Base-by-base conservation (phyloP, 2,888 invertebrate genomes). In the Brachycybe producta region DNA sequence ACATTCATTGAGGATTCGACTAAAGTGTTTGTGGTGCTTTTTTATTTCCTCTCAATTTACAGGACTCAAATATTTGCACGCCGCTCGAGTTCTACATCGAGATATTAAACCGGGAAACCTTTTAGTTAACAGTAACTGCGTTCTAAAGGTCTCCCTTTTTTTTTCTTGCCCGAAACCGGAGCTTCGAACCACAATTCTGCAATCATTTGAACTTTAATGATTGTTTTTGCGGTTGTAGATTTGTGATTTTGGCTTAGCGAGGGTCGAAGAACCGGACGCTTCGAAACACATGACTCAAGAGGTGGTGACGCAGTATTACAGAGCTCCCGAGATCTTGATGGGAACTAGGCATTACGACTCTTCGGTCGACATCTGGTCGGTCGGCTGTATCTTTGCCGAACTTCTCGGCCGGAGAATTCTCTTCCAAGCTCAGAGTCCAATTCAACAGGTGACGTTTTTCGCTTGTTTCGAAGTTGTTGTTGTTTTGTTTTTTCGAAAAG, bases 91-190 rank as follows among this genome's bases (percentile, higher is more conserved):
- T 66, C 77, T 98, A 57, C 98, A 98, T 72, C 80, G 98, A 65
- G 98, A 98, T 72, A 97, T 98, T 66, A 98, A 98, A 69, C 98
- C 98, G 11, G 98, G 97, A 55, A 98, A 98, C 72, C 77, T 98
- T 59, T 77, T 98, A 62, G 98, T 98, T 64, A 98, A 98, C 75
- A 94, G 92, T 70, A 97, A 98, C 74, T 98, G 97, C 73, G 90
- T 95, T 64, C 78, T 98, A 60, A 97, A 95, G 76, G 82, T 82
- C 19, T 43, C 41, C 27, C 15, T 17, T 41, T 5, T n/a, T 48
- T 32, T 23, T 24, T 49, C 45, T 17, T 38, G 23, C 1, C 23
- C n/a, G 34, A 11, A 4, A 7, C 13, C 23, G 34, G 2, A 5
- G 27, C 3, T 43, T 23, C 8, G 35, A 7, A 26, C 3, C 5